Evolutionary conservation across 1,140 invertebrate genomes (phyloP).

Genomic region (Riptortus pedestris): DNA sequence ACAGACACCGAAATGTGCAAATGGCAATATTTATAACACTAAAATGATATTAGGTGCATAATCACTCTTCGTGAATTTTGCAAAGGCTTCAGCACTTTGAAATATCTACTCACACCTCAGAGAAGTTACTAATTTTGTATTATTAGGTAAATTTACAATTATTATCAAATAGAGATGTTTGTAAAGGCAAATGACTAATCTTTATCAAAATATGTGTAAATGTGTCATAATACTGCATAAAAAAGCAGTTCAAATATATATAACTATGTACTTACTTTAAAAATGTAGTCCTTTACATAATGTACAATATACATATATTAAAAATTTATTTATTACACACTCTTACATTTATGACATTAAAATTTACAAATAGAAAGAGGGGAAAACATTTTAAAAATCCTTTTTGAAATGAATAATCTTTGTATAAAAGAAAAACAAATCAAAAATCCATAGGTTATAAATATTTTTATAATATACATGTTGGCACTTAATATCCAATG

Average conservation of each 20-base stretch:
- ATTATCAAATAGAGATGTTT: conserved; percentile 6
- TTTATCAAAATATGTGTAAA: conserved; percentile 10
- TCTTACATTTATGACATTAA: neutral
- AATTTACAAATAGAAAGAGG: too few species aligned
- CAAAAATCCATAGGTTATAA: neutral
- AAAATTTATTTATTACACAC: neutral
- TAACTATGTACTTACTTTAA: neutral
- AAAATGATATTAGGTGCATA: neutral
- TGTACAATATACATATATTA: conserved; percentile 2
- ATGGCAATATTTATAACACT: neutral
- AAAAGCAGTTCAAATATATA: neutral
- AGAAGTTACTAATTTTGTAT: neutral
- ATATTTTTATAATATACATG: neutral
- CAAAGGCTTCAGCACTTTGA: neutral
- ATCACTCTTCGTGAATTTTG: neutral
- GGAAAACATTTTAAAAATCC: neutral
- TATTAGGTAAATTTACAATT: neutral
- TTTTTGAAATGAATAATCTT: neutral
- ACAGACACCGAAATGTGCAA: conserved; percentile 1
- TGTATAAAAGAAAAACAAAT: neutral
- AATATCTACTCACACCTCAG: neutral
- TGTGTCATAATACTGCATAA: conserved; percentile 1
- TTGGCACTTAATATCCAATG: neutral
- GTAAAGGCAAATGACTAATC: neutral
- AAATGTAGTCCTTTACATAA: neutral